A percentile compares a stretch with the other conserved stretches of the same genome.
phyloP scores from a whole-genome alignment of 2,113 vertebrate species.

The Gopherus flavomarginatus region DNA sequence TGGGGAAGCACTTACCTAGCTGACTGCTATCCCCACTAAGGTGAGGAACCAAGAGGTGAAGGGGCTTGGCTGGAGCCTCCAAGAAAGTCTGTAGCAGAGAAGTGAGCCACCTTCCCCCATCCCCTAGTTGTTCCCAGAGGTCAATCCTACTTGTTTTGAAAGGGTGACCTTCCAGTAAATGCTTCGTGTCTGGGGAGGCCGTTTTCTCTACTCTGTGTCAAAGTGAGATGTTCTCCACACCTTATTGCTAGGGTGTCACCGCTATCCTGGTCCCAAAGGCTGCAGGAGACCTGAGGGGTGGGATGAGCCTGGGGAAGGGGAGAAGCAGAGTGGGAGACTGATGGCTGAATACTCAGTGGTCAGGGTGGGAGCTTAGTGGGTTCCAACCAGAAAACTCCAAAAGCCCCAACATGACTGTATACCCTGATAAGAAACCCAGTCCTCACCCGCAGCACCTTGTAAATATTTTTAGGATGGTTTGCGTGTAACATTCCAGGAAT shows the following conservation, averaged over 20 bases:
- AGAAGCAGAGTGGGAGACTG: neutral
- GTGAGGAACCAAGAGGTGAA: neutral
- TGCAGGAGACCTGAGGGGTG: neutral
- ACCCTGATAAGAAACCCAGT: neutral
- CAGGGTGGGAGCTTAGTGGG: neutral
- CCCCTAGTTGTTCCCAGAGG: neutral
- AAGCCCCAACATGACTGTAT: neutral
- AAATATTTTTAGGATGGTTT: neutral
- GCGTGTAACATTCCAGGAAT: neutral
- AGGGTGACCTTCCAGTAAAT: neutral
- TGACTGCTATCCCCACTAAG: neutral
- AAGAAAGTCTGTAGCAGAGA: neutral
- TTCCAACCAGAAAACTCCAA: neutral
- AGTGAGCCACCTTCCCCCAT: neutral
- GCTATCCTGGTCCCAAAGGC: neutral
- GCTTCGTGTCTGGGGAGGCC: neutral
- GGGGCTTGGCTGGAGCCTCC: neutral
- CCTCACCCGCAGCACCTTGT: accelerated
- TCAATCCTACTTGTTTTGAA: neutral
- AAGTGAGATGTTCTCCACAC: neutral
- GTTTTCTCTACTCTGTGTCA: neutral
- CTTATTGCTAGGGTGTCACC: neutral
- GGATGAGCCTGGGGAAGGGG: neutral
- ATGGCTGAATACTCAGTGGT: neutral
- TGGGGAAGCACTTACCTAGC: neutral